phyloP scores from a whole-genome alignment of 1,140 invertebrate genomes.

The Cotesia glomerata region DNA sequence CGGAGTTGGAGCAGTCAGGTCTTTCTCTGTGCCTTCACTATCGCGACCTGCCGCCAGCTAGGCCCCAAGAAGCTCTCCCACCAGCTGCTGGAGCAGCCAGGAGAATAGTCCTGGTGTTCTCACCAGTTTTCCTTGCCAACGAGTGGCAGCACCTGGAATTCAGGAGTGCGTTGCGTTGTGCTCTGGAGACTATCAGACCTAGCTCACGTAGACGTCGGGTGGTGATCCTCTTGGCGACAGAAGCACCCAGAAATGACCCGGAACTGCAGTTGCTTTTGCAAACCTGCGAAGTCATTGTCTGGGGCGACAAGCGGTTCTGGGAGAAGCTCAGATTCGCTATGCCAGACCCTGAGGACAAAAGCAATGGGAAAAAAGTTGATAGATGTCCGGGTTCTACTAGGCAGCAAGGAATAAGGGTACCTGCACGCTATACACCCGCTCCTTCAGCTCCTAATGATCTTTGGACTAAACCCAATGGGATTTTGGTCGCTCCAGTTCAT shows the following conservation, averaged over 20 bases:
- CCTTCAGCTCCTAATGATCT: conserved; percentile 63
- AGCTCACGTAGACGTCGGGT: conserved; percentile 75
- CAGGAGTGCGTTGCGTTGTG: conserved; percentile 73
- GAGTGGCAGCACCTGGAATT: conserved; percentile 79
- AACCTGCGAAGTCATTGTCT: conserved; percentile 83
- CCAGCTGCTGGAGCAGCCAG: conserved; percentile 78
- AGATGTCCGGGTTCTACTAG: not conserved
- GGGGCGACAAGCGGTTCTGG: conserved; percentile 88
- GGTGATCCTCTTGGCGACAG: conserved; percentile 75
- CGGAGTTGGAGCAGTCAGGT: conserved; percentile 78
- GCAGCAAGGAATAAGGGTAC: conserved; percentile 44
- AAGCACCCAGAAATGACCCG: conserved; percentile 75
- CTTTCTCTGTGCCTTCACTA: conserved; percentile 78
- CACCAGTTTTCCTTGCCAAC: conserved; percentile 74
- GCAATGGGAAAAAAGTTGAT: conserved; percentile 35
- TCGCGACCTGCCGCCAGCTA: conserved; percentile 73
- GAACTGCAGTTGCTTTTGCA: conserved; percentile 83
- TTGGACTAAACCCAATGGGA: conserved; percentile 60
- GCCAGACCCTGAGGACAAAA: conserved; percentile 69
- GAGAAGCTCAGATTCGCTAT: conserved; percentile 88
- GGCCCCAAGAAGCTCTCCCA: conserved; percentile 76
- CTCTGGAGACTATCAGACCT: conserved; percentile 72
- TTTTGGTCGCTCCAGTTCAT: conserved; percentile 53
- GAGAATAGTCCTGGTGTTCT: conserved; percentile 76
- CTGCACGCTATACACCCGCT: conserved; percentile 66